Base-by-base conservation (phyloP, 2,888 invertebrate species). In the Melanotus villosus region DNA sequence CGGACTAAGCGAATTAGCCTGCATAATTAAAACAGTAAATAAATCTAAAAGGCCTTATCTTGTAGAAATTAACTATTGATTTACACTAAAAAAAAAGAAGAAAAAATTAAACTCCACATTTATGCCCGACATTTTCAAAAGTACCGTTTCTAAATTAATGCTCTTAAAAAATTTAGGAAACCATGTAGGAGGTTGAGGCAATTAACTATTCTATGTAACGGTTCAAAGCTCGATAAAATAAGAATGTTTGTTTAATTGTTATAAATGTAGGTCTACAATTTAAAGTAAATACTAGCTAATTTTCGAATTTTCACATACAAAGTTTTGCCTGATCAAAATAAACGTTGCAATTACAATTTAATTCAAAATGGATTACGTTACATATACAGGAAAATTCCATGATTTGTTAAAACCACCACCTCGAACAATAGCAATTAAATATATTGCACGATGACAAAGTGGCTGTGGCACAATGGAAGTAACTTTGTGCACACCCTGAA, bases 401-500 rank as follows among this genome's bases (percentile, higher is more conserved):
- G 52, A 32, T 52, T 47, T 32, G 32, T n/a, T 10, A 16, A 16
- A 32, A 26, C 52, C 32, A n/a, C 18, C 23, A 18, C 16, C 52
- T 7, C 18, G 14, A 12, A 34, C 52, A 52, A 52, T n/a, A 19
- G 16, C 32, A 52, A 52, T 52, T 52, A 52, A 52, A 52, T 18
- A 47, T 32, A 32, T 16, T 30, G 32, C n/a, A 52, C 21, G 56
- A 23, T 32, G 52, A 32, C 52, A 32, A 30, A 30, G 52, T 32
- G 52, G 23, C 52, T 47, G 47, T 52, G 16, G 9, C 52, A 32
- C 34, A 47, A 47, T 47, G 26, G 21, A 19, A 23, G 52, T 52
- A 23, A 52, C 32, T 19, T 38, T 56, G 52, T 56, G 56, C 56
- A 38, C 56, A 38, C 56, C 56, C 36, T 38, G 38, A 38, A 34